Evolutionary conservation across 2,113 vertebrate species (phyloP).

Genomic region (Corydoras sp.): DNA sequence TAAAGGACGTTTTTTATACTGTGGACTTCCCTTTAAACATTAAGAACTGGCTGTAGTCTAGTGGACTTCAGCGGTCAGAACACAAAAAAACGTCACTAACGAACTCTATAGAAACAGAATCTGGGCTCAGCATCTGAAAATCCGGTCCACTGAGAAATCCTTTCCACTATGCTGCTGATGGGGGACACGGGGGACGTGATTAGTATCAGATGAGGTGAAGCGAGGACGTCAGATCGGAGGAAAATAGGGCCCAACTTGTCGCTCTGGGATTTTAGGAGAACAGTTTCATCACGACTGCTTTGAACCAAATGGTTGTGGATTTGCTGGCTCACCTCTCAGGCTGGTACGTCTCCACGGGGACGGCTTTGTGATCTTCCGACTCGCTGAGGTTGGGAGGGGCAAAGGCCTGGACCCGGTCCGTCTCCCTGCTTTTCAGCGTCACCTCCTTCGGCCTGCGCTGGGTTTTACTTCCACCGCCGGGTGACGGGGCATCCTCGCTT

Average conservation of each 20-base stretch:
- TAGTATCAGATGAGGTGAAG: slow-evolving; percentile 11
- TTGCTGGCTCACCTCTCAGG: slow-evolving; percentile 38
- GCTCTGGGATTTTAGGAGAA: neutral
- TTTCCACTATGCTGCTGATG: neutral
- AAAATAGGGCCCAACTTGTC: neutral
- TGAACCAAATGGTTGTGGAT: neutral
- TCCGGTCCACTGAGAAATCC: neutral
- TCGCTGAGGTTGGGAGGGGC: slow-evolving; percentile 30
- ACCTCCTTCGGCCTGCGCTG: slow-evolving; percentile 46
- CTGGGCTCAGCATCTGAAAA: neutral
- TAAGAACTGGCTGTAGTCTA: no score
- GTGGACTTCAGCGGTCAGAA: no score
- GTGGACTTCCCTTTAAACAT: no score
- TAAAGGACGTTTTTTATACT: no score
- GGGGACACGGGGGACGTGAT: slow-evolving; percentile 3
- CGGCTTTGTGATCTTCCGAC: neutral
- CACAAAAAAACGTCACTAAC: neutral
- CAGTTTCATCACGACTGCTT: neutral
- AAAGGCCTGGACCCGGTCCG: slow-evolving; percentile 45
- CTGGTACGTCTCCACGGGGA: slow-evolving; percentile 1
- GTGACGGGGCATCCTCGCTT: neutral
- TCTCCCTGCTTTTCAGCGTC: slow-evolving; percentile 46
- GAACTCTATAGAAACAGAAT: neutral
- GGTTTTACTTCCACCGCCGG: slow-evolving; percentile 16
- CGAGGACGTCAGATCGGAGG: neutral